A percentile compares a stretch with the other conserved stretches of the same genome.
phyloP scores from a whole-genome alignment of 2,113 vertebrate species.

The Ochotona curzoniae region DNA sequence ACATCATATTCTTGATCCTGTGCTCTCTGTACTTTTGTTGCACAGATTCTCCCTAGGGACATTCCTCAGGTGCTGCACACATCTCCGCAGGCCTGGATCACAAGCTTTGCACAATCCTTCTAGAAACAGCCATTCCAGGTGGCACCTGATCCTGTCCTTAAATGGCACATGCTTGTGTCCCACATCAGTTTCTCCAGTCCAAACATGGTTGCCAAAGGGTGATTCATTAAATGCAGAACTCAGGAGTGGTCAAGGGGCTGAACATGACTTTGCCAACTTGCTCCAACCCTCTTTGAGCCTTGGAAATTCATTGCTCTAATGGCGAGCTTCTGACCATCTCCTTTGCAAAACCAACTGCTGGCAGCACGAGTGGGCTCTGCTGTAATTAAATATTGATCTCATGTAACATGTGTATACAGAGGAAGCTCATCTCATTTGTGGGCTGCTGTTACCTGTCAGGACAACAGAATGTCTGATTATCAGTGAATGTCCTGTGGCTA shows the following conservation, averaged over 20 bases:
- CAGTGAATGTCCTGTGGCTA: slow-evolving; percentile 51
- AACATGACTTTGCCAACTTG: neutral
- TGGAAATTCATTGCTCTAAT: neutral
- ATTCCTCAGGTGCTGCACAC: neutral
- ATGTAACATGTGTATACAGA: slow-evolving; percentile 35
- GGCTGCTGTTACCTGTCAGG: slow-evolving; percentile 44
- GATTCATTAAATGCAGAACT: neutral
- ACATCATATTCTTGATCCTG: neutral
- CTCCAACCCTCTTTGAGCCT: neutral
- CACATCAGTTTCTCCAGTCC: neutral
- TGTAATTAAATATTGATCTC: slow-evolving; percentile 78
- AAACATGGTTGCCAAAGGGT: neutral
- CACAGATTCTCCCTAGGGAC: neutral
- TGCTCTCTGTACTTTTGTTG: neutral
- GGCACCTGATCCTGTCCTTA: neutral
- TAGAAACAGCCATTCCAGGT: neutral
- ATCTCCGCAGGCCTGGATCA: neutral
- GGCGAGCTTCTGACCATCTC: neutral
- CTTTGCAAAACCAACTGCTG: neutral
- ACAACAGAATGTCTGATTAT: slow-evolving; percentile 65
- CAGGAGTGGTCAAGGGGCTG: neutral
- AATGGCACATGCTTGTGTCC: neutral
- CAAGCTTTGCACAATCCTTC: neutral
- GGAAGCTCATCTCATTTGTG: slow-evolving; percentile 57
- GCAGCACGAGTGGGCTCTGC: neutral